Percentiles rank a stretch among this genome's conserved stretches.
phyloP scores from a whole-genome alignment of 2,888 invertebrate genomes.

The Macrophya annulata region DNA sequence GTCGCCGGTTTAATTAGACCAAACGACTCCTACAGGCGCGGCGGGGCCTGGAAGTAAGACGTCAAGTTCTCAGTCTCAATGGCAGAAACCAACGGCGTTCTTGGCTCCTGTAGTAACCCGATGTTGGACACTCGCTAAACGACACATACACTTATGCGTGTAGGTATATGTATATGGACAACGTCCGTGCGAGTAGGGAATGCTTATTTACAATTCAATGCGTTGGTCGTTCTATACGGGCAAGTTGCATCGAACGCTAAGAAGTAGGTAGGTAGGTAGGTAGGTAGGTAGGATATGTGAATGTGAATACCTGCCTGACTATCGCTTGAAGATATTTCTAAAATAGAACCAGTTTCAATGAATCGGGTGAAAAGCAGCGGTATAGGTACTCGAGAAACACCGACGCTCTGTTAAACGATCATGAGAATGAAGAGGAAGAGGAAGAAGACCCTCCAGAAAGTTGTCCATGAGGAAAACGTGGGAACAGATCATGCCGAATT shows the following conservation, averaged over 20 bases:
- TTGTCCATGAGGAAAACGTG: neutral
- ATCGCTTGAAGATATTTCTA: slow-evolving; percentile 11
- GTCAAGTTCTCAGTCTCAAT: slow-evolving; percentile 62
- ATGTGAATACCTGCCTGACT: neutral
- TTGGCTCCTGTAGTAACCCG: slow-evolving; percentile 16
- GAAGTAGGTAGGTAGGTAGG: slow-evolving; percentile 2
- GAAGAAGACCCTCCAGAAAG: slow-evolving; percentile 14
- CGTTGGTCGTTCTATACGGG: slow-evolving; percentile 42
- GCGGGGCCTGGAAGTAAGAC: slow-evolving; percentile 60
- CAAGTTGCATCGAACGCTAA: neutral
- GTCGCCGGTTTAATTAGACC: slow-evolving; percentile 66
- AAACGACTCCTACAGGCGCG: slow-evolving; percentile 14
- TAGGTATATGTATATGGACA: neutral
- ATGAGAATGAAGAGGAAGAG: slow-evolving; percentile 7
- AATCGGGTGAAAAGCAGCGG: slow-evolving; percentile 1
- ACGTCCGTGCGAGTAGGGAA: neutral
- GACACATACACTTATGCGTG: neutral
- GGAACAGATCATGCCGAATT: neutral
- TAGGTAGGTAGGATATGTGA: neutral
- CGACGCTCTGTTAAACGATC: neutral
- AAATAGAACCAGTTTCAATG: neutral
- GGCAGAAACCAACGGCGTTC: slow-evolving; percentile 44
- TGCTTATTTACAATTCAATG: slow-evolving; percentile 52
- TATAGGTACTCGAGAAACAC: neutral
- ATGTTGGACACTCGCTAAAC: slow-evolving; percentile 50